Base-by-base conservation (phyloP, 2,113 vertebrate genomes). In the Hemibagrus wyckioides region DNA sequence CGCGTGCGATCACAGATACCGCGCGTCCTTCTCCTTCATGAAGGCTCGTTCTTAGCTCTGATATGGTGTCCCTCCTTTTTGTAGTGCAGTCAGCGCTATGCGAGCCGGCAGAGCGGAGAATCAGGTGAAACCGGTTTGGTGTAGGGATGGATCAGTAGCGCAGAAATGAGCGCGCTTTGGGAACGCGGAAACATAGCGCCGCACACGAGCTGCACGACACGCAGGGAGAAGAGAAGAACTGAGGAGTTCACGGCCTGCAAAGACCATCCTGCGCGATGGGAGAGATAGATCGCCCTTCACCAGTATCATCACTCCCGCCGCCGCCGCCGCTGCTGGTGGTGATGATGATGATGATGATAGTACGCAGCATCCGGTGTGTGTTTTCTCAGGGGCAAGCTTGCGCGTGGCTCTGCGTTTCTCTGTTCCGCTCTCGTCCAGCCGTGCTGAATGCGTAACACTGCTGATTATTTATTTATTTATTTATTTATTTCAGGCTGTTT, bases 41-140 rank as follows among this genome's bases (percentile, higher is more conserved):
- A 8, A 82, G 23, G 59, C 65, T 44, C 76, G 23, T 59, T 63
- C 61, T n/a, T 39, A 59, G 85, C 36, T 57, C 7, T 7, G 0
- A 48, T 39, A 28, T 15, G 33, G 13, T 23, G 67, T 75, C 52
- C 14, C 83, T 61, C 83, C 52, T 14, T 17, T n/a, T 7, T 48
- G 36, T 25, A 80, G 82, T 57, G 56, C 83, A 79, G 89, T 61
- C 73, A 89, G 85, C 91, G 94, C 92, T 57, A 39, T 85, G 90
- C 89, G 25, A 81, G 87, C 50, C 80, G 54, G 89, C 86, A 90
- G 93, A 82, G 88, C 71, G 69, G 94, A 90, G 82, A 36, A 93
- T 85, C 95, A 92, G 92, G 95, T 93, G 89, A 88, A 94, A 95
- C 95, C 94, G 91, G 95, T 95, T 95, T 92, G 86, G 88, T 90